These are phyloP conservation scores for Pandemis corylana DNA, from an alignment of 2,888 invertebrate species.

Conservation along the genomic window DNA sequence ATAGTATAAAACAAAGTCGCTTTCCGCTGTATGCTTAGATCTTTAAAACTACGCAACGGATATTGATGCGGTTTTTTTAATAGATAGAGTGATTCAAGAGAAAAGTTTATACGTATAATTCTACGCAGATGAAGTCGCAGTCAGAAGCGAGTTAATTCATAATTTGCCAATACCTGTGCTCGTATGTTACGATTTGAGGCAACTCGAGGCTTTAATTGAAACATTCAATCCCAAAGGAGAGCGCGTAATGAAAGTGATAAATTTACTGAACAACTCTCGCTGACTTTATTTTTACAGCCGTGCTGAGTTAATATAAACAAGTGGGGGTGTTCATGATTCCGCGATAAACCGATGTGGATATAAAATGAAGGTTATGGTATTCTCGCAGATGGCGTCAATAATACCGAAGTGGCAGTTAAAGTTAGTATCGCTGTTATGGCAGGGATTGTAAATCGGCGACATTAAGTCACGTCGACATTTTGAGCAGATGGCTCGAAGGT, in stretches of 20 bases:
- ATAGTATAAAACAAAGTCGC: too few relatives aligned
- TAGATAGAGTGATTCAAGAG: too few relatives aligned
- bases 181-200: slow-evolving; percentile 26
- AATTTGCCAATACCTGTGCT: slow-evolving; percentile 17
- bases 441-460: slow-evolving; percentile 67
- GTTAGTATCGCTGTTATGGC: slow-evolving; percentile 61
- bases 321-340: slow-evolving; percentile 43
- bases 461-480: slow-evolving; percentile 54
- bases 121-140: too few relatives aligned
- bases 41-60: too few relatives aligned
- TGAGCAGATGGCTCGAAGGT: not conserved
- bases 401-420: slow-evolving; percentile 68
- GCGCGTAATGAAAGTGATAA: slow-evolving; percentile 53
- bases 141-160: slow-evolving; percentile 3
- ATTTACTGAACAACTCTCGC: slow-evolving; percentile 43
- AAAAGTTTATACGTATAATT: too few relatives aligned
- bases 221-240: slow-evolving; percentile 47
- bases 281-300: slow-evolving; percentile 39
- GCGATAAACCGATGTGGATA: slow-evolving; percentile 58
- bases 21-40: too few relatives aligned
- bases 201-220: slow-evolving; percentile 51
- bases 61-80: too few relatives aligned
- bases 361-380: slow-evolving; percentile 62
- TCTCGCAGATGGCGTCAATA: slow-evolving; percentile 65
- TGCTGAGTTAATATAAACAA: slow-evolving; percentile 40